phyloP scores from a whole-genome alignment of 2,888 invertebrate species.

The Tuberolachnus salignus region DNA sequence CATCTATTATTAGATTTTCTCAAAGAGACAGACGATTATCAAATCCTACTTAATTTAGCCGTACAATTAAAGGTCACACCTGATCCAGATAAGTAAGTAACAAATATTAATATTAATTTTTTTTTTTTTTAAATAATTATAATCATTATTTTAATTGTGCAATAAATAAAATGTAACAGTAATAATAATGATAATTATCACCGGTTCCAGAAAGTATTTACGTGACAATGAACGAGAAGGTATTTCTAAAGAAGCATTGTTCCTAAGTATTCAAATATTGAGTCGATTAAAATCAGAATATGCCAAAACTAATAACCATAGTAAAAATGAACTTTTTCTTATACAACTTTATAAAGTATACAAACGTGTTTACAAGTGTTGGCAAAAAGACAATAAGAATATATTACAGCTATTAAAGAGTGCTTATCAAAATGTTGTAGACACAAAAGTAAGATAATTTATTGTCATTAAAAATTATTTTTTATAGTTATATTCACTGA shows the following conservation, averaged over 20 bases:
- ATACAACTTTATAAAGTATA: slow-evolving; percentile 56
- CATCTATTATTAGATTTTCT: slow-evolving; percentile 81
- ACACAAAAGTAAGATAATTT: slow-evolving; percentile 51
- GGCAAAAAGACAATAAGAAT: slow-evolving; percentile 50
- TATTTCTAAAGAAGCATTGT: slow-evolving; percentile 78
- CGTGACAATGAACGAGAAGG: slow-evolving; percentile 83
- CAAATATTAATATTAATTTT: slow-evolving; percentile 13
- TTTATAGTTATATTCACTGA: not conserved
- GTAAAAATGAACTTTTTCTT: slow-evolving; percentile 55
- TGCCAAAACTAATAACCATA: slow-evolving; percentile 30
- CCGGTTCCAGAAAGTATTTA: slow-evolving; percentile 73
- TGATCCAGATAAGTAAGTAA: slow-evolving; percentile 79
- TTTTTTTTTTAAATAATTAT: not conserved
- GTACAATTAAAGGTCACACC: slow-evolving; percentile 80
- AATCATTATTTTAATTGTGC: slow-evolving; percentile 11
- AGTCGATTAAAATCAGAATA: slow-evolving; percentile 61
- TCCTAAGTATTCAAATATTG: slow-evolving; percentile 74
- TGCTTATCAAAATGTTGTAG: slow-evolving; percentile 51
- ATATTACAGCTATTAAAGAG: slow-evolving; percentile 52
- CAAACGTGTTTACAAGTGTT: slow-evolving; percentile 51
- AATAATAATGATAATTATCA: slow-evolving; percentile 16
- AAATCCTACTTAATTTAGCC: slow-evolving; percentile 78
- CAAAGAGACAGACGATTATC: slow-evolving; percentile 78
- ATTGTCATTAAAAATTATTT: not conserved
- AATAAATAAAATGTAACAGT: not conserved